Conservation (phyloP, 2,888 invertebrate genomes). For the Zeuzera pyrina region DNA sequence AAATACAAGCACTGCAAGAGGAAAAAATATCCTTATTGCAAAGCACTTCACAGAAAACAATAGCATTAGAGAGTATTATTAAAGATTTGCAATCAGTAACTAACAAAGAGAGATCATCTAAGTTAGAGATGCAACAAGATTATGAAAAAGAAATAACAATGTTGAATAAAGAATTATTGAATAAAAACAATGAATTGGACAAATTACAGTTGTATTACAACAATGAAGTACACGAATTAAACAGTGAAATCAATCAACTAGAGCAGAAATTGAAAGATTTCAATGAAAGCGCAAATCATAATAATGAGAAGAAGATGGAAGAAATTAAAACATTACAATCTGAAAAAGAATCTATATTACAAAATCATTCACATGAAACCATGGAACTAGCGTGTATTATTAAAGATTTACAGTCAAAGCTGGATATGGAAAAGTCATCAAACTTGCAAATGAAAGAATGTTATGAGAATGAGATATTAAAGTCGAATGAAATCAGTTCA, state of each 20-base stretch:
- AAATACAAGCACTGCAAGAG: slow-evolving; percentile 50
- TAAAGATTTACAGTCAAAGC: slow-evolving; percentile 31
- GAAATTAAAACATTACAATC: slow-evolving; percentile 53
- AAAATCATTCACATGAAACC: slow-evolving; percentile 44
- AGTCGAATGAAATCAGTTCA: slow-evolving; percentile 49
- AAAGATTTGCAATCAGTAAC: slow-evolving; percentile 35
- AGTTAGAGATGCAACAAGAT: slow-evolving; percentile 39
- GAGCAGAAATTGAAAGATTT: slow-evolving; percentile 44
- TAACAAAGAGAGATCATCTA: slow-evolving; percentile 38
- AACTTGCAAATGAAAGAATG: slow-evolving; percentile 42
- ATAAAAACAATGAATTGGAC: slow-evolving; percentile 55
- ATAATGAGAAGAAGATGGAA: slow-evolving; percentile 39
- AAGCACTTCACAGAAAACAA: slow-evolving; percentile 43
- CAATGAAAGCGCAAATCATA: slow-evolving; percentile 29
- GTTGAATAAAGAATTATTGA: slow-evolving; percentile 51
- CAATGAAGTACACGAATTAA: slow-evolving; percentile 42
- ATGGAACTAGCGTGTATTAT: slow-evolving; percentile 39
- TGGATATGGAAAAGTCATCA: slow-evolving; percentile 39
- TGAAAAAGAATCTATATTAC: slow-evolving; percentile 44
- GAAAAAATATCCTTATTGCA: slow-evolving; percentile 47
- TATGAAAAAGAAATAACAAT: slow-evolving; percentile 51
- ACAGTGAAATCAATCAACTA: slow-evolving; percentile 48
- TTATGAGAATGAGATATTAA: slow-evolving; percentile 48
- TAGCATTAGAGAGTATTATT: slow-evolving; percentile 37
- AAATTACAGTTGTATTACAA: slow-evolving; percentile 51